These are phyloP conservation scores for Lymantria monacha DNA, from an alignment of 2,888 invertebrate genomes.

Conservation along the genomic window DNA sequence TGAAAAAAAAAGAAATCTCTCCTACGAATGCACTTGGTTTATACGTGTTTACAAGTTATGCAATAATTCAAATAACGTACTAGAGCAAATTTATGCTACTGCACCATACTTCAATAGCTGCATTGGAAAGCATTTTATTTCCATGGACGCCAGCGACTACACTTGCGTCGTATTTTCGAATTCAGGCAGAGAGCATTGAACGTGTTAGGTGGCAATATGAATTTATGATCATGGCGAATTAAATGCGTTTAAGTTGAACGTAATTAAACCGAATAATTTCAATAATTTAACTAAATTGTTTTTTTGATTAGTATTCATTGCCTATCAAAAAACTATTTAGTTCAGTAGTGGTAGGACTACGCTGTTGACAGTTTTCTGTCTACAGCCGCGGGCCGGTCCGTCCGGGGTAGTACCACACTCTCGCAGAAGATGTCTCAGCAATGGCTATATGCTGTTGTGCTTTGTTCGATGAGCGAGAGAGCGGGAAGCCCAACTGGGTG, in stretches of 20 bases:
- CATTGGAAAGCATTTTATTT: constrained; percentile 79
- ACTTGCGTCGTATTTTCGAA: constrained; percentile 60
- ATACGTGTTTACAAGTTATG: constrained; percentile 79
- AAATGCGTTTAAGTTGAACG: constrained; percentile 64
- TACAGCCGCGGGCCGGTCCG: too few species aligned
- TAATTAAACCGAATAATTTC: constrained; percentile 66
- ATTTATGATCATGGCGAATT: constrained; percentile 73
- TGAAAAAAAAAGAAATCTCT: constrained; percentile 52
- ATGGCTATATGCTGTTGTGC: too few species aligned
- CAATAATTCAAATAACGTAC: constrained; percentile 77
- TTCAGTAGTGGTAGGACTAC: too few species aligned
- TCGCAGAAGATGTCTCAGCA: too few species aligned
- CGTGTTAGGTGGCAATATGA: constrained; percentile 73
- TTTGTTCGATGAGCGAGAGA: too few species aligned
- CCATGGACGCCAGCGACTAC: constrained; percentile 60
- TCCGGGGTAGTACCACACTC: too few species aligned
- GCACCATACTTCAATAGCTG: constrained; percentile 77
- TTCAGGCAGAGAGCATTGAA: constrained; percentile 57
- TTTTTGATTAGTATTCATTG: too few species aligned
- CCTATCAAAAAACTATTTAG: too few species aligned
- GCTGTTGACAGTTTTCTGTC: too few species aligned
- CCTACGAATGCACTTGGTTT: background rate
- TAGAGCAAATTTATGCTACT: constrained; percentile 75
- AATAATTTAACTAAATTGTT: too few species aligned
- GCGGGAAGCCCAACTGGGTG: too few species aligned